Percentiles rank a stretch among this genome's conserved stretches.
Conservation (phyloP, 2,888 invertebrate genomes). For the Apotomis capreana region DNA sequence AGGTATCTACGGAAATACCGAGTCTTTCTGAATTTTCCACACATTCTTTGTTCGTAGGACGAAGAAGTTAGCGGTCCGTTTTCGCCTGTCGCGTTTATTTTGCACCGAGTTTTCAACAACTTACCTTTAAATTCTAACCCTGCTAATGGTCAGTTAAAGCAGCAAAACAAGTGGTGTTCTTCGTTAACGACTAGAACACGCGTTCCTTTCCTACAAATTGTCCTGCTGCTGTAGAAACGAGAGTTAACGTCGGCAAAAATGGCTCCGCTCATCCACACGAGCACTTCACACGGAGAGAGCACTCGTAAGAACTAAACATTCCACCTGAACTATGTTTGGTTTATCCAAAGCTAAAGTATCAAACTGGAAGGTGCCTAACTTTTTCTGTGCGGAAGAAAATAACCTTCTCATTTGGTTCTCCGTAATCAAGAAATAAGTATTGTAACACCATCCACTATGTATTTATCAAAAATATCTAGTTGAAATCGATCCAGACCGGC, state of each 20-base stretch:
- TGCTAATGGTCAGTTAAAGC: conserved; percentile 23
- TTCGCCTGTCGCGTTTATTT: not conserved
- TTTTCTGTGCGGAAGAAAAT: not conserved
- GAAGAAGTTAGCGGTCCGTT: not conserved
- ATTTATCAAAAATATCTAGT: no score
- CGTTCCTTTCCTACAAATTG: conserved; percentile 32
- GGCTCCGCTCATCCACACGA: conserved; percentile 18
- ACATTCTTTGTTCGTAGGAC: no score
- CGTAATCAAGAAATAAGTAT: no score
- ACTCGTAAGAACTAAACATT: conserved; percentile 33
- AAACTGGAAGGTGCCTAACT: no score
- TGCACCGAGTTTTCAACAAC: not conserved
- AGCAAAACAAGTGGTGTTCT: conserved; percentile 35
- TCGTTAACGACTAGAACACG: conserved; percentile 30
- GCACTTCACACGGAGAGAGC: conserved; percentile 20
- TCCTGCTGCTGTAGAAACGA: conserved; percentile 34
- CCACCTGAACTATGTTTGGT: conserved; percentile 8
- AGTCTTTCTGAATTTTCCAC: not conserved
- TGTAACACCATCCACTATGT: no score
- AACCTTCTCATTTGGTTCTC: no score
- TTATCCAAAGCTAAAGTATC: not conserved
- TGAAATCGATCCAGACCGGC: no score
- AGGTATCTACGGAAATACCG: not conserved
- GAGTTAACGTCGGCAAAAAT: conserved; percentile 33
- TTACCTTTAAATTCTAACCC: conserved; percentile 14